phyloP scores from a whole-genome alignment of 1,140 invertebrate genomes.

The Ladona fulva region DNA sequence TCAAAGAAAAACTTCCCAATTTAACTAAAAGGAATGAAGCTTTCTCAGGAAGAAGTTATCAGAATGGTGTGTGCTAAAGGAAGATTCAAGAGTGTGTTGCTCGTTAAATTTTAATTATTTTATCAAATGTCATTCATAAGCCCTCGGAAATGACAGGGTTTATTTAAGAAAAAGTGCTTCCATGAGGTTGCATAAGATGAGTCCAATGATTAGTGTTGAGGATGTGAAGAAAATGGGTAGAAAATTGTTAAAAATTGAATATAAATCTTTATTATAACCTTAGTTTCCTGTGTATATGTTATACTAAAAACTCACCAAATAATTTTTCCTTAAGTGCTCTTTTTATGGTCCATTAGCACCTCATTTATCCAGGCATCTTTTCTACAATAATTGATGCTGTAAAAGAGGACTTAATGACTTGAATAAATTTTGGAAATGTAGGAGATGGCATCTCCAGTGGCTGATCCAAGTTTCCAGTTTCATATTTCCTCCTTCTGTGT shows the following conservation, averaged over 20 bases:
- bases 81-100: neutral
- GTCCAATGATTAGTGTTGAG: neutral
- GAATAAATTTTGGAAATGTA: too few relatives aligned
- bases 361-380: neutral
- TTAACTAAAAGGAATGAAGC: neutral
- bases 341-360: neutral
- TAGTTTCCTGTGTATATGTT: neutral
- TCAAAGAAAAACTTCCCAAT: too few relatives aligned
- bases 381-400: too few relatives aligned
- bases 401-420: too few relatives aligned
- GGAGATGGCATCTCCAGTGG: too few relatives aligned
- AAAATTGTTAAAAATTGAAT: neutral
- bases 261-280: neutral
- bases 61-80: neutral
- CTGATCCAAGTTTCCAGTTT: too few relatives aligned
- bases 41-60: neutral
- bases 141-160: neutral
- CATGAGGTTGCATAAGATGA: slow-evolving; percentile 2
- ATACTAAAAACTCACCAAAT: slow-evolving; percentile 2
- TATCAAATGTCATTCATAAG: neutral
- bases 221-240: neutral
- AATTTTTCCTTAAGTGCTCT: neutral
- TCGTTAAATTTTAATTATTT: neutral
- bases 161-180: slow-evolving; percentile 2
- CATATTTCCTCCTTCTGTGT: too few relatives aligned